These are phyloP conservation scores for Hymenopus coronatus DNA, from an alignment of 2,888 invertebrate genomes.

Conservation along the genomic window DNA sequence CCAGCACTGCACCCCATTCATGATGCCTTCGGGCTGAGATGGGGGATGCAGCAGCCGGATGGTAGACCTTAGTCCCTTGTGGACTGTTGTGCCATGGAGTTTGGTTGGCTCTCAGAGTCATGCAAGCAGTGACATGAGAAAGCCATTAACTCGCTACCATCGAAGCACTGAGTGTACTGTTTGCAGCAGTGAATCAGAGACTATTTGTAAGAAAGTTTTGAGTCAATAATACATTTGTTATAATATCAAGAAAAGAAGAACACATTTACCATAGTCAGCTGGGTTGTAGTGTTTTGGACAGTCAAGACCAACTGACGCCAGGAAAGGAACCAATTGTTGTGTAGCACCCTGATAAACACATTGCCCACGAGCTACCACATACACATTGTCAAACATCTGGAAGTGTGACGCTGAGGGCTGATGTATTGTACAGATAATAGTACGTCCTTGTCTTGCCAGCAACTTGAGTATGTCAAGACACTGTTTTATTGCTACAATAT, in stretches of 20 bases:
- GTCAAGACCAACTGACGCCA: slow-evolving; percentile 59
- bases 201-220: too few species aligned
- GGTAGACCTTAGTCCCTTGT: too few species aligned
- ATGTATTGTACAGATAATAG: slow-evolving; percentile 76
- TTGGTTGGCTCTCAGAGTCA: too few species aligned
- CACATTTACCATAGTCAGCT: slow-evolving; percentile 60
- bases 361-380: slow-evolving; percentile 61
- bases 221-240: too few species aligned
- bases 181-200: too few species aligned
- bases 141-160: too few species aligned
- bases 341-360: slow-evolving; percentile 69
- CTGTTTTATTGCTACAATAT: slow-evolving; percentile 70
- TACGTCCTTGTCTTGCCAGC: slow-evolving; percentile 67
- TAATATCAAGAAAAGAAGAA: not conserved
- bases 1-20: too few species aligned
- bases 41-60: too few species aligned
- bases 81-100: too few species aligned
- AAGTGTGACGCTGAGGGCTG: slow-evolving; percentile 77
- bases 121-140: too few species aligned
- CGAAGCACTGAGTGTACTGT: too few species aligned
- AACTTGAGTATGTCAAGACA: slow-evolving; percentile 66
- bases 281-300: slow-evolving; percentile 79
- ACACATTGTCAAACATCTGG: slow-evolving; percentile 70
- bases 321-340: slow-evolving; percentile 65
- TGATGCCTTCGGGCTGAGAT: too few species aligned